A percentile compares a stretch with the other conserved stretches of the same genome.
phyloP scores from a whole-genome alignment of 35 echinoderm and acorn worm species.

The Heliocidaris erythrogramma region DNA sequence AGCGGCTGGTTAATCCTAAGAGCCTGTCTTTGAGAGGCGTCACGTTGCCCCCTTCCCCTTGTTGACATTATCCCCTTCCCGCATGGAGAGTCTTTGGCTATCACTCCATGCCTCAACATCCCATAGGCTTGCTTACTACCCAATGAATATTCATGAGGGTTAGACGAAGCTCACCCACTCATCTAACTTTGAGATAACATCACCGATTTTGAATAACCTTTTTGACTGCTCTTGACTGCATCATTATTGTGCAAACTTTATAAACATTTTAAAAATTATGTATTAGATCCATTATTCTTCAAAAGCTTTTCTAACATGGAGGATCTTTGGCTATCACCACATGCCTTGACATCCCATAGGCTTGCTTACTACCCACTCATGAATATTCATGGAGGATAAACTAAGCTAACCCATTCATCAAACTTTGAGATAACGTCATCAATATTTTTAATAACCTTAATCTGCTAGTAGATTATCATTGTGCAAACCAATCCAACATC shows the following conservation, averaged over 20 bases:
- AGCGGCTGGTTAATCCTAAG: not conserved
- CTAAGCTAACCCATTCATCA: too few relatives aligned
- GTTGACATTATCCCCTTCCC: conserved; percentile 34
- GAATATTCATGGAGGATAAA: not conserved
- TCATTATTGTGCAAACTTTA: not conserved
- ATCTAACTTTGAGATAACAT: not conserved
- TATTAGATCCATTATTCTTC: not conserved
- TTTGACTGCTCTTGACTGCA: not conserved
- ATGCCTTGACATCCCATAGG: not conserved
- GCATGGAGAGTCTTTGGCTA: conserved; percentile 33
- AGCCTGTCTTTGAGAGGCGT: conserved; percentile 11
- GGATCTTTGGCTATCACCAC: not conserved
- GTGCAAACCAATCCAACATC: not conserved
- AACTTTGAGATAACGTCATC: not conserved
- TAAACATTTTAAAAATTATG: not conserved
- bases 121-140: conserved; percentile 9
- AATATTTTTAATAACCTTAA: not conserved
- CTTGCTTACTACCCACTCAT: not conserved
- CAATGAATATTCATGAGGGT: conserved; percentile 29
- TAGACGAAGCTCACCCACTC: not conserved
- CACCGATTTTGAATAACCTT: not conserved
- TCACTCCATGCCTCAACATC: not conserved
- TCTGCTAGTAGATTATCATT: not conserved
- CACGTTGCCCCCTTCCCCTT: conserved; percentile 35
- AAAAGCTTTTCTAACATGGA: not conserved